A percentile compares a stretch with the other conserved stretches of the same genome.
Conservation (phyloP, 2,888 invertebrate genomes). For the Agrotis clavis region DNA sequence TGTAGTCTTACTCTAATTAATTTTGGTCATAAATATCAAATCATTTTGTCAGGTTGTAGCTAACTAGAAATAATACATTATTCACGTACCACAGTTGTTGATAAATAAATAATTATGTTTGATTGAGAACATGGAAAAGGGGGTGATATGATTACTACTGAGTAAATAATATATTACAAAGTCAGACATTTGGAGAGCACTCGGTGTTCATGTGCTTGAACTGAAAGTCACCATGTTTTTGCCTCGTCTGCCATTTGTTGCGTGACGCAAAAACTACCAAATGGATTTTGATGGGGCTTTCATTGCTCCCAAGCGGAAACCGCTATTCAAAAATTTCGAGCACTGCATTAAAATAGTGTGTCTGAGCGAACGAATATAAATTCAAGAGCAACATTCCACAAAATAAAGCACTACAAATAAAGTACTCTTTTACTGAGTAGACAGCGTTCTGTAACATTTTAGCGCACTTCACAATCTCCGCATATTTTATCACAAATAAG, state of each 20-base stretch:
- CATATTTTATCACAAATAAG: constrained; percentile 46
- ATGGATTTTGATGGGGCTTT: constrained; percentile 44
- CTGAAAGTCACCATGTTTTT: constrained; percentile 36
- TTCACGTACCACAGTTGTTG: background rate
- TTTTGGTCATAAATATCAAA: background rate
- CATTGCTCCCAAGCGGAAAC: constrained; percentile 32
- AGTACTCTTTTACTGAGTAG: constrained; percentile 32
- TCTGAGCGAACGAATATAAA: constrained; percentile 33
- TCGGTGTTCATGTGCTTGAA: constrained; percentile 31
- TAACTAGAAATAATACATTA: background rate
- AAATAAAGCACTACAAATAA: constrained; percentile 40
- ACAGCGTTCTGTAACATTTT: constrained; percentile 22
- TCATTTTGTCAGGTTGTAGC: background rate
- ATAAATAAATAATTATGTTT: background rate
- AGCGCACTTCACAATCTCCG: constrained; percentile 30
- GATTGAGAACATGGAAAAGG: background rate
- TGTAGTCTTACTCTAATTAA: background rate
- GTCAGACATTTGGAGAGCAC: constrained; percentile 24
- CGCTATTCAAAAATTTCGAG: constrained; percentile 31
- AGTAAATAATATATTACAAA: constrained; percentile 22
- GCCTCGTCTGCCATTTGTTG: constrained; percentile 39
- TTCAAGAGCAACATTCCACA: constrained; percentile 11
- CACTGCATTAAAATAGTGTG: constrained; percentile 29
- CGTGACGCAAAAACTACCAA: constrained; percentile 40
- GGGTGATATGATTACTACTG: background rate